A percentile compares a stretch with the other conserved stretches of the same genome.
These are phyloP conservation scores for Graphium colonna DNA, from an alignment of 2,888 invertebrate genomes.

Conservation along the genomic window DNA sequence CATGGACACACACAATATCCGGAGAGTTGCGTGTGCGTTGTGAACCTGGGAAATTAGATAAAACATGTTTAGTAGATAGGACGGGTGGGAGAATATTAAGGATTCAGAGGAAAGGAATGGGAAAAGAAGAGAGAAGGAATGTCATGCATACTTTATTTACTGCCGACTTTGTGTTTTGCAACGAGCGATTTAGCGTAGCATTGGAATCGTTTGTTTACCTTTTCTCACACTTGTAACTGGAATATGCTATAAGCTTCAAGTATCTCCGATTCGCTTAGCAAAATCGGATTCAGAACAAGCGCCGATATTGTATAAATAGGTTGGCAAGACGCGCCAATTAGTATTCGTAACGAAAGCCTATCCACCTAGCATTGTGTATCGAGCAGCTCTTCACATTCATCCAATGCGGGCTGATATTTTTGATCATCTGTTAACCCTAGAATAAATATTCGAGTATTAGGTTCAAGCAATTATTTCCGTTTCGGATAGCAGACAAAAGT, in stretches of 20 bases:
- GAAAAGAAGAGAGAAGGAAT: neutral
- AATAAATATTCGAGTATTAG: constrained; percentile 1
- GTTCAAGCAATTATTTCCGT: neutral
- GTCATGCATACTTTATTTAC: neutral
- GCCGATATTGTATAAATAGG: neutral
- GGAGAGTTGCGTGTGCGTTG: too few relatives aligned
- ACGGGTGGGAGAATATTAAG: too few relatives aligned
- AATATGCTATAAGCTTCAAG: neutral
- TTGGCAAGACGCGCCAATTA: constrained; percentile 9
- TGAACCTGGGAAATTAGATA: too few relatives aligned
- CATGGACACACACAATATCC: too few relatives aligned
- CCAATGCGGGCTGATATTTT: constrained; percentile 2
- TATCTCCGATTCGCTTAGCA: neutral
- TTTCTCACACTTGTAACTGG: neutral
- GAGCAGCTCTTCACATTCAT: constrained; percentile 8
- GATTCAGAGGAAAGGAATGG: too few relatives aligned
- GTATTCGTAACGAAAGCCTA: constrained; percentile 1
- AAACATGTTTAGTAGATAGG: too few relatives aligned
- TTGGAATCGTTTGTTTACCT: neutral
- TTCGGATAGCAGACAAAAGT: too few relatives aligned
- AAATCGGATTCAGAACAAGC: neutral
- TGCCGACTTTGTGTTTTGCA: neutral
- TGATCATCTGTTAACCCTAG: neutral
- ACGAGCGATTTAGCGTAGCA: neutral
- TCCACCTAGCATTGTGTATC: constrained; percentile 4